phyloP scores from a whole-genome alignment of 1,140 invertebrate genomes.

The Panonychus citri region DNA sequence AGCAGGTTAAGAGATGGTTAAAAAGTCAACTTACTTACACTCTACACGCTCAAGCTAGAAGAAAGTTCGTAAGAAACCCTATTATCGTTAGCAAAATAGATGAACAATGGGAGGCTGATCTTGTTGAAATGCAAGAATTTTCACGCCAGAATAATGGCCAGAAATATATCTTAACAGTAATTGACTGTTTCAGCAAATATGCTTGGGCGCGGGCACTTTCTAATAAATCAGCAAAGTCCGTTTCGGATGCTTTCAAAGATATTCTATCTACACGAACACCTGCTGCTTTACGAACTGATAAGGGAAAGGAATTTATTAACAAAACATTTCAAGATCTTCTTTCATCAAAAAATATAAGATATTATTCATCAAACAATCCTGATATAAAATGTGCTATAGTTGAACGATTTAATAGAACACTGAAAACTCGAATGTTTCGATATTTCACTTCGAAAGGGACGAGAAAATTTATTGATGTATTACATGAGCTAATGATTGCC shows the following conservation, averaged over 20 bases:
- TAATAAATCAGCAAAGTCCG: no score
- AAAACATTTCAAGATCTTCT: no score
- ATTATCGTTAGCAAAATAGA: conserved; percentile 9
- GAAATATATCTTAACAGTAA: conserved; percentile 14
- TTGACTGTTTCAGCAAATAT: conserved; percentile 16
- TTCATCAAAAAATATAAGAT: conserved; percentile 21
- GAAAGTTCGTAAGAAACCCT: conserved; percentile 13
- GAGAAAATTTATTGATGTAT: conserved; percentile 22
- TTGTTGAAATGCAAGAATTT: conserved; percentile 13
- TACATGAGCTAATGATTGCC: conserved; percentile 8
- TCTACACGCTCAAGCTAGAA: conserved; percentile 11
- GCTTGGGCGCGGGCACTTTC: conserved; percentile 7
- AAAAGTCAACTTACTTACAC: conserved; percentile 13
- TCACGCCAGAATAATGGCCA: conserved; percentile 11
- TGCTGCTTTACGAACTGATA: no score
- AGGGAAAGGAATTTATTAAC: no score
- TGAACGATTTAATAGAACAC: no score
- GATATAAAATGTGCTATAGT: conserved; percentile 11
- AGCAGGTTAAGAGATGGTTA: conserved; percentile 8
- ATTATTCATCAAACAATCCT: no score
- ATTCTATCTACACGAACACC: no score
- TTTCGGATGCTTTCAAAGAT: no score
- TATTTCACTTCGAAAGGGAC: conserved; percentile 23
- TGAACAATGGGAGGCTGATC: conserved; percentile 15
- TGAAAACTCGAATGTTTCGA: conserved; percentile 21